phyloP scores from a whole-genome alignment of 2,113 vertebrate genomes.

The Cebidichthys violaceus region DNA sequence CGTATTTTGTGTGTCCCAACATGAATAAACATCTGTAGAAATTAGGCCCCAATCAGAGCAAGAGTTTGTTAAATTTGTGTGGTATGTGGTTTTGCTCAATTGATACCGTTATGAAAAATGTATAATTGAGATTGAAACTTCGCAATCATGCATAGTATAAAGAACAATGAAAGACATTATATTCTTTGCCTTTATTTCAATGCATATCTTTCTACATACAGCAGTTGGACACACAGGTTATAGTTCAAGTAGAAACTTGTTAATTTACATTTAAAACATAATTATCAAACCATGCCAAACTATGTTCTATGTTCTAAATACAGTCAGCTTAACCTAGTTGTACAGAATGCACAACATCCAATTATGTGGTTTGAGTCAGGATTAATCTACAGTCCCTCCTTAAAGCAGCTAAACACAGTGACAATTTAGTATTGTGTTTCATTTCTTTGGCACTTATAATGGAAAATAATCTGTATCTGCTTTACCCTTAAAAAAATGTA shows the following conservation, averaged over 20 bases:
- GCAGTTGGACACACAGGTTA: background rate
- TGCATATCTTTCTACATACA: conserved; percentile 26
- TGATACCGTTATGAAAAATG: background rate
- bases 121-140: conserved; percentile 4
- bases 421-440: background rate
- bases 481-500: background rate
- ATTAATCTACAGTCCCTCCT: background rate
- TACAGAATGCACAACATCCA: background rate
- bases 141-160: background rate
- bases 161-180: background rate
- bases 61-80: background rate
- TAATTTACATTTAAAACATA: conserved; percentile 23
- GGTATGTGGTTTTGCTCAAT: background rate
- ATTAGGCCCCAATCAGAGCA: background rate
- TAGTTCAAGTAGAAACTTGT: background rate
- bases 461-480: background rate
- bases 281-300: conserved; percentile 2
- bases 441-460: background rate
- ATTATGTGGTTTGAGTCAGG: background rate
- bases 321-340: background rate
- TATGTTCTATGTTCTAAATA: conserved; percentile 9
- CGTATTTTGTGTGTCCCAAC: background rate
- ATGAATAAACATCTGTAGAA: background rate
- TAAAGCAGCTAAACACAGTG: background rate
- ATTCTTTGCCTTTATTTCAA: conserved; percentile 52